Base-by-base conservation (phyloP, 2,888 invertebrate genomes). In the Amitus sp. region DNA sequence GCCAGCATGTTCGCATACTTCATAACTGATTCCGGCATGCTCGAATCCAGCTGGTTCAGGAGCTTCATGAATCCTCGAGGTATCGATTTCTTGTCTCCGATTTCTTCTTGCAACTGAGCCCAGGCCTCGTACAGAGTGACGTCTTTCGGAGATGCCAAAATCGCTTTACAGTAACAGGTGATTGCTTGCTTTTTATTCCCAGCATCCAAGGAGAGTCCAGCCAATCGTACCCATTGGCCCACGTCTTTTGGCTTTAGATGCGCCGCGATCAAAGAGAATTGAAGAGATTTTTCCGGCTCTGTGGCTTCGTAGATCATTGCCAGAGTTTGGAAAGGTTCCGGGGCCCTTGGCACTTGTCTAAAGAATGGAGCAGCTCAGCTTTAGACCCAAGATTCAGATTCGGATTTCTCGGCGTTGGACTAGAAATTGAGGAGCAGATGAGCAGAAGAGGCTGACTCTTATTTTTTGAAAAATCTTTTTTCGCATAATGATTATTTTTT, bases 301-400 rank as follows among this genome's bases (percentile, higher is more conserved):
- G 87, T 86, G 60, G 86, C 87, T 79, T 97, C 96, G 81, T 95
- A 94, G 66, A 96, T 89, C 84, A 94, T 92, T 2, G 95, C 91
- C 47, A 98, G 81, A 0, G 96, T 95, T 74, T 94, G 90, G 79
- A 94, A 97, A 0, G 97, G 96, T 76, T 96, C 95, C 28, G 92
- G 88, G 9, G 94, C 93, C 59, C 90, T 88, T 0, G 96, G 96
- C 45, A 91, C 89, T 73, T 80, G 80, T 55, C 82, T 82, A 43
- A 55, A 57, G 7, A 23, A 9, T 40, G 3, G 9, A 20, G 1
- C 6, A 1, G 19, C 39, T 12, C 19, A 19, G 9, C 19, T n/a
- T 47, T 27, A 27, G 9, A 27, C 9, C 9, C 9, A 27, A 27
- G 9, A 27, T 27, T 9, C n/a, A n/a, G n/a, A n/a, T n/a, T n/a